Base-by-base conservation (phyloP, 35 echinoderm and acorn worm species). In the Hemicentrotus pulcherrimus region DNA sequence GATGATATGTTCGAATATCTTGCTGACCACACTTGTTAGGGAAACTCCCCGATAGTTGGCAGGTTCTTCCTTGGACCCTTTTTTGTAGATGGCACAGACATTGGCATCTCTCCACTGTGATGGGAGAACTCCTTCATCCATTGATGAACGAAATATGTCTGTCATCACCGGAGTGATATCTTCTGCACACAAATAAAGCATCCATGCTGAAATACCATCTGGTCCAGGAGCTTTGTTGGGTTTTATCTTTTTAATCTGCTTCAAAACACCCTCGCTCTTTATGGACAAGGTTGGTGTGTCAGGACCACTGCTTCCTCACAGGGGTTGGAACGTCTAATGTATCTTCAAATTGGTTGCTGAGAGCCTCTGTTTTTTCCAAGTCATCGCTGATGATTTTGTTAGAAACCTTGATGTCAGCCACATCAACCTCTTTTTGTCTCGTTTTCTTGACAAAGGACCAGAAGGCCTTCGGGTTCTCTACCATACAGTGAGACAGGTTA, bases 321-420 rank as follows among this genome's bases (percentile, higher is more conserved):
- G 48, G 48, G 6, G 48, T 94, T 32, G 14, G 47, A 32, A 94
- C 48, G 12, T 58, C 31, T 65, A 46, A 7, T 61, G 93, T 94
- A 31, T 58, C 61, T 94, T 94, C 48, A 78, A 95, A 95, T 88
- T 95, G 94, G 16, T 95, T 86, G 46, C 86, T 95, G 22, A 95
- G 24, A 19, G 86, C 41, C 59, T 95, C 86, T 19, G 94, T 85
- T 95, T 95, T 95, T 9, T 11, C 70, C 13, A 46, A 9, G 45
- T 52, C 86, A 46, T 95, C 94, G 24, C 71, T 95, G 24, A 95
- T 52, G 24, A 95, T 86, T n/a, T 88, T 95, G 11, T 86, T 86
- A 13, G 78, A 11, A 88, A 86, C 47, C 85, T 95, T 95, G 32
- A 95, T 9, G 31, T 95, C 94, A 45, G 94, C 31, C 4, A 48